phyloP scores from a whole-genome alignment of 2,113 vertebrate species.

The Rhegmatorhina hoffmannsi region DNA sequence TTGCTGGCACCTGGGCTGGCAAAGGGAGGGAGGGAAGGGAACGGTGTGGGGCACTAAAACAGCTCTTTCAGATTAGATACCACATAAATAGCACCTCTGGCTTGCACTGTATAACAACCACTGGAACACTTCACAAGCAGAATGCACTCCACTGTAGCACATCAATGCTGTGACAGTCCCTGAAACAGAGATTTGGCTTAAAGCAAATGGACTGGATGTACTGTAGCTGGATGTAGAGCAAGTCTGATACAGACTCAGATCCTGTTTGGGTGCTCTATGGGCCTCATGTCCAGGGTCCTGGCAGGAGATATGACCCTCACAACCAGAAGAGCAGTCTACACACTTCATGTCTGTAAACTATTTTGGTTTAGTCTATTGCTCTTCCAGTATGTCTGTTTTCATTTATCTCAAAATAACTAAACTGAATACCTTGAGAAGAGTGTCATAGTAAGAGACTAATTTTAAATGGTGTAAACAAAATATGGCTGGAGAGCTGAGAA shows the following conservation, averaged over 20 bases:
- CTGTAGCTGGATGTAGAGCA: neutral
- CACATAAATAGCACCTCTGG: fast-evolving
- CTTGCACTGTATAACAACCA: neutral
- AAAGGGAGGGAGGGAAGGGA: neutral
- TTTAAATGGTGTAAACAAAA: neutral
- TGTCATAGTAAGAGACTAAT: neutral
- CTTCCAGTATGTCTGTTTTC: neutral
- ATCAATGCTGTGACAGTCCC: neutral
- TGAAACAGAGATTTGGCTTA: neutral
- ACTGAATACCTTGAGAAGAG: neutral
- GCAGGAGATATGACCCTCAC: neutral
- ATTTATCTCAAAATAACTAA: neutral
- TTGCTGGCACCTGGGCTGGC: neutral
- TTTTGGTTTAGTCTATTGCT: neutral
- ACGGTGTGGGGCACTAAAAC: fast-evolving
- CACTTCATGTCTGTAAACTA: neutral
- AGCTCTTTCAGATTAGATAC: neutral
- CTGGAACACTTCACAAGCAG: neutral
- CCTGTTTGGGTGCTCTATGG: neutral
- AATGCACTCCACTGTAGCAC: neutral
- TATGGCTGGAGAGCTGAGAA: neutral
- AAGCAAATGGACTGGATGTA: neutral
- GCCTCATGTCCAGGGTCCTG: neutral
- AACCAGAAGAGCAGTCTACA: neutral
- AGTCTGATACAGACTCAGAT: neutral